phyloP scores from a whole-genome alignment of 2,113 vertebrate genomes.

The Hippocampus barbouri region DNA sequence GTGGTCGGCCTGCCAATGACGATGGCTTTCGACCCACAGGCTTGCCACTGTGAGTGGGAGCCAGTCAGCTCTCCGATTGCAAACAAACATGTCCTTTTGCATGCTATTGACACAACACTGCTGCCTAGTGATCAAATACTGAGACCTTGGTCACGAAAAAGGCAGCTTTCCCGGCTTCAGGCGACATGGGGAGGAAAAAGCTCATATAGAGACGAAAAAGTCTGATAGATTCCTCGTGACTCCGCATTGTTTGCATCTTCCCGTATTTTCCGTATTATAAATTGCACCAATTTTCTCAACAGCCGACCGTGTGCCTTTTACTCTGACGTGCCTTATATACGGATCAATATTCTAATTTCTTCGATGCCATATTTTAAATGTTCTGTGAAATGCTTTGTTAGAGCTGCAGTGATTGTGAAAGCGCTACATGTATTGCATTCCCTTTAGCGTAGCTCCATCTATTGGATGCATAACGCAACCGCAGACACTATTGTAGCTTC shows the following conservation, averaged over 20 bases:
- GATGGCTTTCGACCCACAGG: constrained; percentile 59
- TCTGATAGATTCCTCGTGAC: neutral
- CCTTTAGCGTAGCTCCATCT: too few species aligned
- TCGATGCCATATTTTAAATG: too few species aligned
- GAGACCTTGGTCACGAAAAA: constrained; percentile 43
- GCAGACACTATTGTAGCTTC: too few species aligned
- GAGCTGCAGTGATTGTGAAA: too few species aligned
- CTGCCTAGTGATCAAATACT: constrained; percentile 44
- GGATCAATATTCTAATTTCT: too few species aligned
- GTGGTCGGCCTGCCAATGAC: constrained; percentile 65
- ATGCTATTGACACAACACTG: constrained; percentile 50
- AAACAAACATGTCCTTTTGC: constrained; percentile 67
- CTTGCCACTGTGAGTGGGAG: constrained; percentile 57
- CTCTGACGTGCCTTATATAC: too few species aligned
- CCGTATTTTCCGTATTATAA: too few species aligned
- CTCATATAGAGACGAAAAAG: neutral
- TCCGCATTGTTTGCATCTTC: neutral
- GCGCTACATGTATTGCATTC: too few species aligned
- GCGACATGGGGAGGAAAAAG: neutral
- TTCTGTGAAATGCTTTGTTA: too few species aligned
- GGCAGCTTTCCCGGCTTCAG: constrained; percentile 23
- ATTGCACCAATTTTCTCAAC: too few species aligned
- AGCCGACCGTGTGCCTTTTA: too few species aligned
- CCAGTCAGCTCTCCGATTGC: constrained; percentile 39
- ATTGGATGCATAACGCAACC: too few species aligned